phyloP scores from a whole-genome alignment of 2,113 vertebrate species.

The Neofelis nebulosa region DNA sequence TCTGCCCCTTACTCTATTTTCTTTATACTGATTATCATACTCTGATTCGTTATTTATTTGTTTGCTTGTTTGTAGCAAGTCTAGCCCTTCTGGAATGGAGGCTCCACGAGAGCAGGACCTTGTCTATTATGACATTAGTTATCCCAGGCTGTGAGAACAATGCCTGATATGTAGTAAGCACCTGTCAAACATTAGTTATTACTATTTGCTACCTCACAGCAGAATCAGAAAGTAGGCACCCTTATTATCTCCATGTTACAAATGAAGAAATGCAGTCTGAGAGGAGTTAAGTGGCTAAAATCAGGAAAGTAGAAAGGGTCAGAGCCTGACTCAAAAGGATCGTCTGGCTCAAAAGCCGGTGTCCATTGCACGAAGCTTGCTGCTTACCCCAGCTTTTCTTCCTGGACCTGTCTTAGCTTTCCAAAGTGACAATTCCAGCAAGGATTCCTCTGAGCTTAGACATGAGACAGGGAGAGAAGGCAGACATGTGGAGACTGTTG shows the following conservation, averaged over 20 bases:
- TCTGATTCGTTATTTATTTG: neutral
- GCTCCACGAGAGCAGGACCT: neutral
- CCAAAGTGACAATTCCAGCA: neutral
- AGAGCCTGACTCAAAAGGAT: neutral
- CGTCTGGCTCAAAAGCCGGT: neutral
- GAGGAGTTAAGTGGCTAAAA: neutral
- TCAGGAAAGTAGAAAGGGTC: neutral
- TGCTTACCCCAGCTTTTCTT: neutral
- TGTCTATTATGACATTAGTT: neutral
- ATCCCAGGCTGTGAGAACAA: neutral
- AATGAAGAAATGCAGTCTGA: neutral
- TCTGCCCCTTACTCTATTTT: neutral
- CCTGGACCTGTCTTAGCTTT: neutral
- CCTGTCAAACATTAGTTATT: neutral
- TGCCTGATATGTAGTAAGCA: neutral
- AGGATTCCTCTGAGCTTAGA: neutral
- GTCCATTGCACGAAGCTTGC: rapidly evolving
- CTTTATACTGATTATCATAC: neutral
- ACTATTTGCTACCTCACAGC: neutral
- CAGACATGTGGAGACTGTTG: neutral
- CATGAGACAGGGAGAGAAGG: neutral
- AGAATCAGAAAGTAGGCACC: neutral
- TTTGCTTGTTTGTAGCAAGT: neutral
- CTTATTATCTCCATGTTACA: neutral
- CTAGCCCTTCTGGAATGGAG: neutral